These are phyloP conservation scores for Nomada ruficornis DNA, from an alignment of 2,888 invertebrate species.

Conservation along the genomic window DNA sequence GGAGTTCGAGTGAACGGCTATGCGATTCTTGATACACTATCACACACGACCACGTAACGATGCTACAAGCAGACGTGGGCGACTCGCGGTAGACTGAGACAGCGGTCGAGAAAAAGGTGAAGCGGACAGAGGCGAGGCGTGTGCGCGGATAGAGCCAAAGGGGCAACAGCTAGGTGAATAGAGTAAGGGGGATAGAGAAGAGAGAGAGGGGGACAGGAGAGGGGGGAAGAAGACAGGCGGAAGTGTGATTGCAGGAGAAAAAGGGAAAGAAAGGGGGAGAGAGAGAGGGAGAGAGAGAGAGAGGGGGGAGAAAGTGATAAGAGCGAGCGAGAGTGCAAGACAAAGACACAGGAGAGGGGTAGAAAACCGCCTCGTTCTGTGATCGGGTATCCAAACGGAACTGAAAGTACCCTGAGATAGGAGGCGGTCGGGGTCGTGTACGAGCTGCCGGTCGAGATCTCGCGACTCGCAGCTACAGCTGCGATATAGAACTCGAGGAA, in stretches of 20 bases:
- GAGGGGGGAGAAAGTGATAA: slow-evolving; percentile 26
- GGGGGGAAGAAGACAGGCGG: not conserved
- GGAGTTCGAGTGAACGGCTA: slow-evolving; percentile 11
- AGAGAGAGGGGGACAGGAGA: not conserved
- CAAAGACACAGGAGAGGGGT: slow-evolving; percentile 35
- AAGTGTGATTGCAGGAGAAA: not conserved
- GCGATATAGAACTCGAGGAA: slow-evolving; percentile 74
- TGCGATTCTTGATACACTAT: slow-evolving; percentile 44
- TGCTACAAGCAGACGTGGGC: slow-evolving; percentile 60
- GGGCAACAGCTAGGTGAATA: slow-evolving; percentile 49
- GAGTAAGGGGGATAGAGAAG: slow-evolving; percentile 18
- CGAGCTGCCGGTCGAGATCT: slow-evolving; percentile 71
- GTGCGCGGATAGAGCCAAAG: slow-evolving; percentile 62
- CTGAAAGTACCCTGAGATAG: slow-evolving; percentile 67
- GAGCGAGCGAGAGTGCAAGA: slow-evolving; percentile 27
- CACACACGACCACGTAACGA: slow-evolving; percentile 54
- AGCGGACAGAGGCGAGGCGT: slow-evolving; percentile 61
- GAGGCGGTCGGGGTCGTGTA: slow-evolving; percentile 69
- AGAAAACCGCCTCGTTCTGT: slow-evolving; percentile 62
- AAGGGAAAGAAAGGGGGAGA: not conserved
- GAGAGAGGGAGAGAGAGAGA: not conserved
- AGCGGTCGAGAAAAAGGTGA: slow-evolving; percentile 58
- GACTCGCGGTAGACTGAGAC: slow-evolving; percentile 70
- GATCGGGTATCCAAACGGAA: slow-evolving; percentile 64
- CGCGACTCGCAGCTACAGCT: slow-evolving; percentile 80